Percentiles rank a stretch among this genome's conserved stretches.
phyloP scores from a whole-genome alignment of 2,113 vertebrate genomes.

The Toxotes chatareus region DNA sequence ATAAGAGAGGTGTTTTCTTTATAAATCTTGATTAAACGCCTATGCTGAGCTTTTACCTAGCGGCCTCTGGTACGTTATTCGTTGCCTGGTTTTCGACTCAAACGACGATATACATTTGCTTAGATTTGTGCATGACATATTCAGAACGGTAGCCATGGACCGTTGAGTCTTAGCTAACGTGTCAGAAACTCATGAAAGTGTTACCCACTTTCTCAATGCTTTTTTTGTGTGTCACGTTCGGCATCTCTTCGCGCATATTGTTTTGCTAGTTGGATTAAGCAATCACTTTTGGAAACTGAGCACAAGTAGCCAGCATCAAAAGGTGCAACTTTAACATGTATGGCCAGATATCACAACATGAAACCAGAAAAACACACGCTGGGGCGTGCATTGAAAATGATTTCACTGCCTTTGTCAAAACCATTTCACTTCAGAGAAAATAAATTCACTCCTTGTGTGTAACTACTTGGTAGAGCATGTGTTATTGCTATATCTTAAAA shows the following conservation, averaged over 20 bases:
- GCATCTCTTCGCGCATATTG: not conserved
- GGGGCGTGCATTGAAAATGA: not conserved
- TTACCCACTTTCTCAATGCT: not conserved
- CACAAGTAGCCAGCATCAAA: not conserved
- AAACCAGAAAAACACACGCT: not conserved
- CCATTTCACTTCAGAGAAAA: not conserved
- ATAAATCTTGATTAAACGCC: slow-evolving; percentile 27
- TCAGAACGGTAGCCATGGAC: not conserved
- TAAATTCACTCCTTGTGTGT: not conserved
- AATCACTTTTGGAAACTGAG: slow-evolving; percentile 1
- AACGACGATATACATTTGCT: not conserved
- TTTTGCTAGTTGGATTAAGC: slow-evolving; percentile 2
- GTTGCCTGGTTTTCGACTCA: slow-evolving; percentile 7
- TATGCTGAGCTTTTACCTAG: slow-evolving; percentile 38
- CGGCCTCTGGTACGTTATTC: slow-evolving; percentile 27
- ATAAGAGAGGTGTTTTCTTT: not conserved
- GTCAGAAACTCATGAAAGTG: not conserved
- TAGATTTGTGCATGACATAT: not conserved
- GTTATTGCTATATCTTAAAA: not conserved
- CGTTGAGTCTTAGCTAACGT: not conserved
- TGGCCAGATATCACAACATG: not conserved
- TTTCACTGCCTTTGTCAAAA: not conserved
- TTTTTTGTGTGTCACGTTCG: not conserved
- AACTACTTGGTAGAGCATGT: not conserved
- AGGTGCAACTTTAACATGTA: not conserved